Percentiles rank a stretch among this genome's conserved stretches.
These are phyloP conservation scores for Tympanuchus pallidicinctus DNA, from an alignment of 2,113 vertebrate genomes.

Conservation along the genomic window DNA sequence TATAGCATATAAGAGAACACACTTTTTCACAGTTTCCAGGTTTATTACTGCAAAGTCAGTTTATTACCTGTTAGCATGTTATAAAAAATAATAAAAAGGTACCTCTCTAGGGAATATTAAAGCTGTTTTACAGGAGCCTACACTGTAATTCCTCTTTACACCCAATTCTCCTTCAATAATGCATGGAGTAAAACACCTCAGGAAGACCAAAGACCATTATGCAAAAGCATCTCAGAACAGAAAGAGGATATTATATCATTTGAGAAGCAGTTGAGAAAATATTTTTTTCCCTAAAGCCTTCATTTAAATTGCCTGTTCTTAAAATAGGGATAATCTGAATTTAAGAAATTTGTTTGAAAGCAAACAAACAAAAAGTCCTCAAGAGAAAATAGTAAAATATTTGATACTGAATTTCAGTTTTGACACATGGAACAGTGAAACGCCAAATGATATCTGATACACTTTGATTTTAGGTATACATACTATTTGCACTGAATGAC, in stretches of 20 bases:
- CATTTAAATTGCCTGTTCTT: not conserved
- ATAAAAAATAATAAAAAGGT: not conserved
- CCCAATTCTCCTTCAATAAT: not conserved
- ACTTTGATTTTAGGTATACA: not conserved
- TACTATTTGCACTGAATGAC: not conserved
- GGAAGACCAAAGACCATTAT: not conserved
- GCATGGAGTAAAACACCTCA: not conserved
- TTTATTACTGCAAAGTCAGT: conserved; percentile 58
- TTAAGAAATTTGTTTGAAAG: not conserved
- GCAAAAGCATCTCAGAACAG: not conserved
- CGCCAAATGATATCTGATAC: not conserved
- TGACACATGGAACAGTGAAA: not conserved
- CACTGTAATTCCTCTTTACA: not conserved
- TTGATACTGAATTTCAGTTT: not conserved
- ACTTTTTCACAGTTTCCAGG: conserved; percentile 52
- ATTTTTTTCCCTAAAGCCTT: not conserved
- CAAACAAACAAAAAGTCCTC: not conserved
- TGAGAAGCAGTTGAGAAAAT: not conserved
- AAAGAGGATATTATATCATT: not conserved
- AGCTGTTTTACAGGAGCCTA: not conserved
- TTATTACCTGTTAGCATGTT: conserved; percentile 61
- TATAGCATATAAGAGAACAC: conserved; percentile 54
- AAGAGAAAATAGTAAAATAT: not conserved
- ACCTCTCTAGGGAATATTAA: not conserved
- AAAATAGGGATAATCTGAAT: not conserved